Base-by-base conservation (phyloP, 2,888 invertebrate species). In the Oeneis ivallda region DNA sequence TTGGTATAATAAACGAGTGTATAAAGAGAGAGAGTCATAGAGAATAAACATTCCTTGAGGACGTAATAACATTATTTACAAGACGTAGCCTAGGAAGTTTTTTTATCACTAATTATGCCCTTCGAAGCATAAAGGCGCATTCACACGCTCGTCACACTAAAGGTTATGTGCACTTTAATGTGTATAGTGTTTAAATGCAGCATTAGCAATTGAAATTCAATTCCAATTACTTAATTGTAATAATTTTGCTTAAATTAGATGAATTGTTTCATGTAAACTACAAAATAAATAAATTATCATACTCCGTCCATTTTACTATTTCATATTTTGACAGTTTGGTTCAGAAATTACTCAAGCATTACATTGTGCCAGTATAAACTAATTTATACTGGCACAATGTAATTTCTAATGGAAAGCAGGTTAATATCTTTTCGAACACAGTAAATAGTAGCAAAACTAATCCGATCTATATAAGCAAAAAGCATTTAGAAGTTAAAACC, bases 41-140 rank as follows among this genome's bases (percentile, higher is more conserved):
- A 17, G 19, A 19, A 60, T 26, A 49, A 60, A 50, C 37, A 60
- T 39, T 19, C 39, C 50, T 17, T 50, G 39, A 13, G 39, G 49
- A 50, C 50, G 26, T 50, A 60, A 60, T 60, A 59, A 60, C 60
- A 50, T 60, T 19, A 60, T 50, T 60, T 60, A 60, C 39, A n/a
- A 39, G 50, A 50, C 39, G 19, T 19, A 60, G 47, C n/a, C 60
- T 19, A 8, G 60, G 2, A 26, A 26, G 26, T 26, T 37, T 37
- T 37, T 37, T 37, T 37, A 37, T 7, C 37, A 37, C 1, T 37
- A 37, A 37, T 37, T 7, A 37, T 7, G 37, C 37, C 8, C 37
- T 26, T 26, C 26, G 26, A 26, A 26, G 26, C 26, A 1, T 26
- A 37, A 57, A 57, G 43, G 57, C 6, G 43, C 13, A 10, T 26